Conservation (phyloP, 2,888 invertebrate species). For the Conomelus anceps region DNA sequence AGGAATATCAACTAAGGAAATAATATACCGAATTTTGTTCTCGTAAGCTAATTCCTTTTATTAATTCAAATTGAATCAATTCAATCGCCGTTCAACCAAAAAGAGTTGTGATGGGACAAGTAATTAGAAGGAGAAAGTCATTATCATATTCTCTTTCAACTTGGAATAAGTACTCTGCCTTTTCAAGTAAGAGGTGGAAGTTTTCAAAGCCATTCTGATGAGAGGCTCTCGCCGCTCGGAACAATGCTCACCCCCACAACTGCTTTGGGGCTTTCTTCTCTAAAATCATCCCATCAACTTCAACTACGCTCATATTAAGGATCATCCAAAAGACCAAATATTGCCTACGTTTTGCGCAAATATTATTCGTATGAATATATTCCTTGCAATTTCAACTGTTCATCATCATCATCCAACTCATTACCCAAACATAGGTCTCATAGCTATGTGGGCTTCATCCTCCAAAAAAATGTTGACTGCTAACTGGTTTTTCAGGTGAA, state of each 20-base stretch:
- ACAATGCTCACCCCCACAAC: neutral
- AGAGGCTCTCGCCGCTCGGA: neutral
- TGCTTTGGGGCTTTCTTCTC: neutral
- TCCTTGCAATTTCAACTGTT: neutral
- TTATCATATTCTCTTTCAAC: neutral
- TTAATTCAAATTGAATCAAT: neutral
- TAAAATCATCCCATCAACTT: neutral
- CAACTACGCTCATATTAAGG: neutral
- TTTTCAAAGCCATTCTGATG: neutral
- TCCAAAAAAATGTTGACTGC: no score
- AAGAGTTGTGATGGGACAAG: neutral
- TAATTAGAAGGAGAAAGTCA: neutral
- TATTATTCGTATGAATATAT: neutral
- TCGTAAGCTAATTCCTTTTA: neutral
- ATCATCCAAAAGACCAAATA: neutral
- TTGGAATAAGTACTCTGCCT: neutral
- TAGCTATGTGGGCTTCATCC: no score
- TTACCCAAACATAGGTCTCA: no score
- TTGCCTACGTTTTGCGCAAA: neutral
- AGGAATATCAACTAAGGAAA: neutral
- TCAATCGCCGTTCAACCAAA: neutral
- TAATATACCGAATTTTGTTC: neutral
- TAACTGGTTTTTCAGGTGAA: no score
- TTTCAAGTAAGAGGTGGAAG: neutral
- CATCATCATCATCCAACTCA: neutral